Evolutionary conservation across 2,797 vertebrate genomes (phyloP).

Genomic region (Acridotheres tristis): DNA sequence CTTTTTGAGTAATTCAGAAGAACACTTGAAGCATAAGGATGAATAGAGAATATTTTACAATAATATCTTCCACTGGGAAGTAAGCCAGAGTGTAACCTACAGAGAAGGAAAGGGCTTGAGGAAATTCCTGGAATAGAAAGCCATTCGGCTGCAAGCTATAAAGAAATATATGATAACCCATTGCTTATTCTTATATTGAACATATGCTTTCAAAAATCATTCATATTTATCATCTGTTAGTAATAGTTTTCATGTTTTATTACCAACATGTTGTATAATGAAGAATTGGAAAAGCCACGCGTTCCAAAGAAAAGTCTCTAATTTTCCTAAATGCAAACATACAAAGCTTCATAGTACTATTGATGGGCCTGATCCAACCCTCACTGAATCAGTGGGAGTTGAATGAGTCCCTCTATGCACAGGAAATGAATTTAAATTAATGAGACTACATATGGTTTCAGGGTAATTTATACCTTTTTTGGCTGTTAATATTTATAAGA

Average conservation of each 20-base stretch:
- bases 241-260: conserved; percentile 50
- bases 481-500: conserved; percentile 45
- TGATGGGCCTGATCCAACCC: conserved; percentile 31
- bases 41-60: not conserved
- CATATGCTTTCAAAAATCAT: conserved; percentile 58
- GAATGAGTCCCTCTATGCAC: conserved; percentile 22
- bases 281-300: conserved; percentile 24
- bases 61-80: not conserved
- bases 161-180: conserved; percentile 30
- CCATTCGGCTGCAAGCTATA: conserved; percentile 33
- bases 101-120: not conserved
- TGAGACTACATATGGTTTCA: conserved; percentile 42
- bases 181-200: conserved; percentile 3
- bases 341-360: not conserved
- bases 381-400: conserved; percentile 34
- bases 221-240: conserved; percentile 55
- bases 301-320: conserved; percentile 15
- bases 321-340: conserved; percentile 46
- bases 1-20: not conserved
- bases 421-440: conserved; percentile 64
- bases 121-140: conserved; percentile 9
- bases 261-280: conserved; percentile 34
- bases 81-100: conserved; percentile 14
- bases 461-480: conserved; percentile 39
- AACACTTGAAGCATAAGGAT: not conserved